A percentile compares a stretch with the other conserved stretches of the same genome.
These are phyloP conservation scores for Orthosia cruda DNA, from an alignment of 2,888 invertebrate species.

Conservation along the genomic window DNA sequence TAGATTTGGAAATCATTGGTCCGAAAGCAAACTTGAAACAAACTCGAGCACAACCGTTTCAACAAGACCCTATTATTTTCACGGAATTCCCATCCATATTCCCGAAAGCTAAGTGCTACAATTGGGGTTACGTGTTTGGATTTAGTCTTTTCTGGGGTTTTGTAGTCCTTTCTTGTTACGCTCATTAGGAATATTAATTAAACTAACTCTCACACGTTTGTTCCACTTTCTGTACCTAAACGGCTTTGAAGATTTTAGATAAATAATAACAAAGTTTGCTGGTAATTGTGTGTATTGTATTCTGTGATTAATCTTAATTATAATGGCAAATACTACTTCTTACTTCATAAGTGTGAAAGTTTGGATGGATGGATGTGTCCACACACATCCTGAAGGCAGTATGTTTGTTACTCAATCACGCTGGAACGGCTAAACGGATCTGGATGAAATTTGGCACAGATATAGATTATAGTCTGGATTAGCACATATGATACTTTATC, in stretches of 20 bases:
- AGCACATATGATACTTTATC: too few relatives aligned
- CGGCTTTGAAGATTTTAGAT: constrained; percentile 55
- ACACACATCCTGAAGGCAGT: too few relatives aligned
- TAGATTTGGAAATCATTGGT: constrained; percentile 81
- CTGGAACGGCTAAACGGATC: too few relatives aligned
- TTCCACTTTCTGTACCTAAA: constrained; percentile 60
- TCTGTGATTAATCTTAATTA: constrained; percentile 5
- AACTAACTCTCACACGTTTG: constrained; percentile 67
- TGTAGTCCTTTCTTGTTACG: constrained; percentile 48
- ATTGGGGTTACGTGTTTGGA: background rate
- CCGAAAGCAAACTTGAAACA: constrained; percentile 74
- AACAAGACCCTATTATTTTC: constrained; percentile 36
- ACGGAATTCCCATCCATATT: constrained; percentile 56
- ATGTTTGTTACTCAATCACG: too few relatives aligned
- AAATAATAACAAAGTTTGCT: constrained; percentile 32
- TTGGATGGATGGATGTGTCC: too few relatives aligned
- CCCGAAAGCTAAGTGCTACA: background rate
- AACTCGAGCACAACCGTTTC: constrained; percentile 58
- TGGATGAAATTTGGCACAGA: too few relatives aligned
- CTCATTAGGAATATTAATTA: constrained; percentile 75
- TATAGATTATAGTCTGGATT: too few relatives aligned
- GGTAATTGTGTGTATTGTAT: constrained; percentile 22
- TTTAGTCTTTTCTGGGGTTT: constrained; percentile 1
- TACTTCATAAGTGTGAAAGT: too few relatives aligned
- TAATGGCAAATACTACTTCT: background rate